Evolutionary conservation across 2,113 vertebrate genomes (phyloP).

Genomic region (Jaculus jaculus): DNA sequence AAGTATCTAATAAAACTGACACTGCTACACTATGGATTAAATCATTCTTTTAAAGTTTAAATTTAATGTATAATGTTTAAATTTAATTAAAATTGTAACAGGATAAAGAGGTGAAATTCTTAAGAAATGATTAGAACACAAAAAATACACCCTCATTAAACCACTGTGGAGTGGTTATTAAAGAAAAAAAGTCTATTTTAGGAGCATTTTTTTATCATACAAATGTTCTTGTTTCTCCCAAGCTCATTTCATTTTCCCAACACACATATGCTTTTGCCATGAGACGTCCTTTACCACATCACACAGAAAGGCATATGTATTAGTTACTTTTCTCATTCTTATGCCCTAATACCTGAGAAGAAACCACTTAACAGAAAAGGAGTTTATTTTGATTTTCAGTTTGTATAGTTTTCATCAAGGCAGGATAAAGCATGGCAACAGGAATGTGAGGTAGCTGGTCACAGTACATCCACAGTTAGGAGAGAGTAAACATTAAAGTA

Average conservation of each 20-base stretch:
- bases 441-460: too few relatives aligned
- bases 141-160: too few relatives aligned
- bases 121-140: neutral
- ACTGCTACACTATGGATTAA: neutral
- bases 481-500: too few relatives aligned
- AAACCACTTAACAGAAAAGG: too few relatives aligned
- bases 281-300: neutral
- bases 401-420: too few relatives aligned
- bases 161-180: neutral
- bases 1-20: neutral
- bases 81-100: neutral
- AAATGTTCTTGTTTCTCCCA: neutral
- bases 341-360: too few relatives aligned
- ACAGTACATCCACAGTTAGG: too few relatives aligned
- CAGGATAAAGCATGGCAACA: too few relatives aligned
- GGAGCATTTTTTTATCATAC: neutral
- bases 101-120: neutral
- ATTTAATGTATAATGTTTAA: neutral
- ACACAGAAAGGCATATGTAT: too few relatives aligned
- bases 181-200: neutral
- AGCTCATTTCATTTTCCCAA: too few relatives aligned
- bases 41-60: neutral
- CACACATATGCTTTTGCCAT: neutral
- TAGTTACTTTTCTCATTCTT: too few relatives aligned
- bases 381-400: too few relatives aligned